A percentile compares a stretch with the other conserved stretches of the same genome.
These are phyloP conservation scores for Pollachius pollachius DNA, from an alignment of 2,113 vertebrate genomes.

Conservation along the genomic window DNA sequence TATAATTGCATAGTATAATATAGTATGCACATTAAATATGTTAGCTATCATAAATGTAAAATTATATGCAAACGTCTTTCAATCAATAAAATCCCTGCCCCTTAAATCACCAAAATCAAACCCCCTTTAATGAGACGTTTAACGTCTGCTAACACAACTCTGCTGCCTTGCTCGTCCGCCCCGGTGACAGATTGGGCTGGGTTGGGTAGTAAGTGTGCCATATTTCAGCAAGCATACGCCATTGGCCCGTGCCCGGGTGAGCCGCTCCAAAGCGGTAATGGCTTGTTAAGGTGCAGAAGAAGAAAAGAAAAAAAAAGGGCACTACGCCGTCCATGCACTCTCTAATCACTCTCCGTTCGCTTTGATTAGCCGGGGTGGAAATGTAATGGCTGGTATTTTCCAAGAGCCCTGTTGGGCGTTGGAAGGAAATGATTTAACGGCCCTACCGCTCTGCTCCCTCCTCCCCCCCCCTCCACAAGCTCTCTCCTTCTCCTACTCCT, in stretches of 20 bases:
- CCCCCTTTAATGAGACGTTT: slow-evolving; percentile 36
- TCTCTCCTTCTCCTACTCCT: slow-evolving; percentile 31
- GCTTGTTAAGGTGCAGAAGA: slow-evolving; percentile 56
- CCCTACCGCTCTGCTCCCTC: slow-evolving; percentile 46
- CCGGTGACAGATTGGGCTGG: slow-evolving; percentile 10
- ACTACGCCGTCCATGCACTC: slow-evolving; percentile 21
- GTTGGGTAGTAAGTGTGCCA: slow-evolving; percentile 30
- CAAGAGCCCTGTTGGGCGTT: slow-evolving; percentile 49
- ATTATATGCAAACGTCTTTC: too few relatives aligned
- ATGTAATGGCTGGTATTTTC: slow-evolving; percentile 71
- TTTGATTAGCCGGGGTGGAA: slow-evolving; percentile 62
- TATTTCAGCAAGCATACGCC: slow-evolving; percentile 43
- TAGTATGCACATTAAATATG: too few relatives aligned
- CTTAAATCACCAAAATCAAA: slow-evolving; percentile 12
- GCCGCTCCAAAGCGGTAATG: slow-evolving; percentile 42
- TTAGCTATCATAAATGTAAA: too few relatives aligned
- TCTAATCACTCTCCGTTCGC: slow-evolving; percentile 61
- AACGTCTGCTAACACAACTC: slow-evolving; percentile 33
- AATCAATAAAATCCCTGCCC: neutral
- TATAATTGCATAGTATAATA: too few relatives aligned
- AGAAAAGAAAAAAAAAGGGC: slow-evolving; percentile 1
- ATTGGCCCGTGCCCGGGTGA: slow-evolving; percentile 8
- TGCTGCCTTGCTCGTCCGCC: slow-evolving; percentile 14
- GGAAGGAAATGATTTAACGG: slow-evolving; percentile 64
- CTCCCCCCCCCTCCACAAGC: slow-evolving; percentile 24